Evolutionary conservation across 2,888 invertebrate species (phyloP).

Genomic region (Diploptera punctata): DNA sequence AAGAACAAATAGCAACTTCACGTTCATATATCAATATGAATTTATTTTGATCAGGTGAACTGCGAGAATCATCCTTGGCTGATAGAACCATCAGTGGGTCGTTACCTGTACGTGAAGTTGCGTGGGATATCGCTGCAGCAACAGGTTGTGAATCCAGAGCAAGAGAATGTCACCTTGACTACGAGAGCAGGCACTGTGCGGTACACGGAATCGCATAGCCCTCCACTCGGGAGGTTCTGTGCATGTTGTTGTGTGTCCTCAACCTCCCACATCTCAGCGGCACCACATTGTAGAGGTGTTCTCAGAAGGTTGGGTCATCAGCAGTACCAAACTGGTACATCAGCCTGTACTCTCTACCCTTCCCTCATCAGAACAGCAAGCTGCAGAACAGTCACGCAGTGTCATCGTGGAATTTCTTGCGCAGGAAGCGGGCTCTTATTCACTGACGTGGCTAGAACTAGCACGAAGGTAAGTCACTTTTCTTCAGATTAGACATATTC

Average conservation of each 20-base stretch:
- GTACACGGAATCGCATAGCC: constrained; percentile 79
- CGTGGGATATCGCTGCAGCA: constrained; percentile 58
- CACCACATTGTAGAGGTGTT: constrained; percentile 61
- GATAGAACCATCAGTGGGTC: constrained; percentile 76
- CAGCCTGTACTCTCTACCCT: constrained; percentile 35
- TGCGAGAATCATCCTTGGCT: constrained; percentile 83
- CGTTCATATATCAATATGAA: too few species aligned
- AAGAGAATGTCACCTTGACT: constrained; percentile 38
- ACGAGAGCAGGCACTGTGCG: constrained; percentile 60
- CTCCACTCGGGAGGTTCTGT: constrained; percentile 75
- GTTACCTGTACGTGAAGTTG: constrained; percentile 80
- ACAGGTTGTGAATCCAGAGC: constrained; percentile 17
- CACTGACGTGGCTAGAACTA: constrained; percentile 84
- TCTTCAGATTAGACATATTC: too few species aligned
- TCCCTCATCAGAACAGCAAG: constrained; percentile 48
- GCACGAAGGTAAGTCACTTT: constrained; percentile 65
- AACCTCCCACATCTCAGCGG: constrained; percentile 54
- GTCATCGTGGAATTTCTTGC: constrained; percentile 81
- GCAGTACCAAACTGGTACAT: constrained; percentile 48
- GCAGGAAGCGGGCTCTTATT: constrained; percentile 75
- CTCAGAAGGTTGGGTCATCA: constrained; percentile 78
- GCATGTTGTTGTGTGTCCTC: constrained; percentile 67
- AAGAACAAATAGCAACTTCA: too few species aligned
- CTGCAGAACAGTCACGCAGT: constrained; percentile 45
- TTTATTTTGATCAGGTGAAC: constrained; percentile 75